phyloP scores from a whole-genome alignment of 1,140 invertebrate genomes.

The Drosophila lacertosa region DNA sequence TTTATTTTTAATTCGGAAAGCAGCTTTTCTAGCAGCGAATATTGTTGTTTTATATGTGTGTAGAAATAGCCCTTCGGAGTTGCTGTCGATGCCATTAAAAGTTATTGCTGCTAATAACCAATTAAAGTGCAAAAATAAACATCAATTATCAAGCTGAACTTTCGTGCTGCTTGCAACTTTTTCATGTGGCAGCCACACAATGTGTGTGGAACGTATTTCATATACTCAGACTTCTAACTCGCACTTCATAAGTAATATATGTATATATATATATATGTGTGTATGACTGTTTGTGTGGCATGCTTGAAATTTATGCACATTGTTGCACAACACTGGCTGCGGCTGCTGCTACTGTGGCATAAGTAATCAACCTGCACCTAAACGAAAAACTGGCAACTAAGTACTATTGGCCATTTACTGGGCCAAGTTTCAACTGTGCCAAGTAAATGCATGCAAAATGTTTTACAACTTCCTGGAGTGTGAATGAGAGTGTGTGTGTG shows the following conservation, averaged over 20 bases:
- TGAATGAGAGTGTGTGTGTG: slow-evolving; percentile 17
- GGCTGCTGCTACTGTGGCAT: slow-evolving; percentile 42
- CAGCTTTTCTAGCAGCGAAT: slow-evolving; percentile 11
- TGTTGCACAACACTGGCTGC: slow-evolving; percentile 45
- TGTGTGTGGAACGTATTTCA: slow-evolving; percentile 1
- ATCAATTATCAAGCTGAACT: slow-evolving; percentile 64
- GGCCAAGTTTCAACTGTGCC: slow-evolving; percentile 38
- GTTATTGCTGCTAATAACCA: slow-evolving; percentile 71
- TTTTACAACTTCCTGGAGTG: slow-evolving; percentile 23
- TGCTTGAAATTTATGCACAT: slow-evolving; percentile 56
- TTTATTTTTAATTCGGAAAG: slow-evolving; percentile 41
- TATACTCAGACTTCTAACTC: background rate
- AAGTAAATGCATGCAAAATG: slow-evolving; percentile 59
- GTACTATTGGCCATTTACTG: slow-evolving; percentile 27
- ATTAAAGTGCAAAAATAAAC: slow-evolving; percentile 79
- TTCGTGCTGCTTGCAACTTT: slow-evolving; percentile 46
- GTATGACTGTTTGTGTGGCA: too few species aligned
- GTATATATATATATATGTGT: too few species aligned
- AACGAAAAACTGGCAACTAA: slow-evolving; percentile 17
- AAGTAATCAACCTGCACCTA: slow-evolving; percentile 61
- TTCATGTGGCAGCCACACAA: slow-evolving; percentile 18
- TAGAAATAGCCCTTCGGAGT: background rate
- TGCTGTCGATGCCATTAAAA: slow-evolving; percentile 63
- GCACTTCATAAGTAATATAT: slow-evolving; percentile 17
- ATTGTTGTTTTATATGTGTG: background rate